phyloP scores from a whole-genome alignment of 1,140 invertebrate genomes.

The Apis mellifera region Amel_HAv3.1 CM009940.2:7860001-7860500 shows the following conservation, averaged over 20 bases:
- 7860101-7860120: not conserved
- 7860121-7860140: not conserved
- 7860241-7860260: no score
- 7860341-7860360: slow-evolving; percentile 22
- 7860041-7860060: slow-evolving; percentile 53
- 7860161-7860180: no score
- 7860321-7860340: no score
- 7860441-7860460: not conserved
- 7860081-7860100: not conserved
- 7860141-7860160: not conserved
- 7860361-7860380: slow-evolving; percentile 16
- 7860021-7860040: slow-evolving; percentile 51
- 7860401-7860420: slow-evolving; percentile 57
- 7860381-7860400: slow-evolving; percentile 47
- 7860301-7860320: no score
- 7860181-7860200: no score
- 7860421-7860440: slow-evolving; percentile 19
- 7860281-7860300: no score
- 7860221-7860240: no score
- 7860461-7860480: not conserved
- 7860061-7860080: slow-evolving; percentile 48
- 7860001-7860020: slow-evolving; percentile 69
- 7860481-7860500: slow-evolving; percentile 3
- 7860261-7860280: no score
- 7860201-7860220: no score